Evolutionary conservation across 2,113 vertebrate genomes (phyloP).

Genomic region (Myotis yumanensis): DNA sequence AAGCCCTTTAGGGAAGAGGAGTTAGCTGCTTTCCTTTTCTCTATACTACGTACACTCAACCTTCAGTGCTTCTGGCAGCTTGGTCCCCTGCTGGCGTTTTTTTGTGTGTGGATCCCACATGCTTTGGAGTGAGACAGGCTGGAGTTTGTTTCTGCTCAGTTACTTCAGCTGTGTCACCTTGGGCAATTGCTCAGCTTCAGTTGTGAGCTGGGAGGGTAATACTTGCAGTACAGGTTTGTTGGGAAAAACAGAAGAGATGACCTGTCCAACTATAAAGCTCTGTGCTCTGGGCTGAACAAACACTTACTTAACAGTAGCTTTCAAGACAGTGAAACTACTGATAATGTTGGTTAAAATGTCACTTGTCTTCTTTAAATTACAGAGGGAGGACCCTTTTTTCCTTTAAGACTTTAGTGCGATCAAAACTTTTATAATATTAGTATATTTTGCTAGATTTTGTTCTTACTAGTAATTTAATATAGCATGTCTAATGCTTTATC

Average conservation of each 20-base stretch:
- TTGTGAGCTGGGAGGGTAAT: neutral
- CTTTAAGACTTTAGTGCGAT: neutral
- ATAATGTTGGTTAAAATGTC: neutral
- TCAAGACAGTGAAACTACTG: neutral
- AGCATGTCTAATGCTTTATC: neutral
- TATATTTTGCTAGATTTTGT: neutral
- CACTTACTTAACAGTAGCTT: neutral
- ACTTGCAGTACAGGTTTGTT: neutral
- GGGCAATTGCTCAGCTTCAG: neutral
- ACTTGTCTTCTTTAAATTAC: neutral
- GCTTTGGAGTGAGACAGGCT: neutral
- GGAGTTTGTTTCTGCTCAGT: neutral
- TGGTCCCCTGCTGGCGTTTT: too few relatives aligned
- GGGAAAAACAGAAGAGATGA: neutral
- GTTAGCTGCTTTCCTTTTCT: neutral
- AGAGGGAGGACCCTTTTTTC: neutral
- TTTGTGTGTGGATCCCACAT: neutral
- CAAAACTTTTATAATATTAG: neutral
- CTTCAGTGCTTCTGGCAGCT: neutral
- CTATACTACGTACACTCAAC: neutral
- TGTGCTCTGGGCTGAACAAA: neutral
- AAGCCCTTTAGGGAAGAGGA: neutral
- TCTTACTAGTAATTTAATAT: neutral
- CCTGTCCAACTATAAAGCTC: neutral
- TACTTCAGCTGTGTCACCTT: neutral